Percentiles rank a stretch among this genome's conserved stretches.
phyloP scores from a whole-genome alignment of 2,797 vertebrate species.

The Corythornis leucogaster region DNA sequence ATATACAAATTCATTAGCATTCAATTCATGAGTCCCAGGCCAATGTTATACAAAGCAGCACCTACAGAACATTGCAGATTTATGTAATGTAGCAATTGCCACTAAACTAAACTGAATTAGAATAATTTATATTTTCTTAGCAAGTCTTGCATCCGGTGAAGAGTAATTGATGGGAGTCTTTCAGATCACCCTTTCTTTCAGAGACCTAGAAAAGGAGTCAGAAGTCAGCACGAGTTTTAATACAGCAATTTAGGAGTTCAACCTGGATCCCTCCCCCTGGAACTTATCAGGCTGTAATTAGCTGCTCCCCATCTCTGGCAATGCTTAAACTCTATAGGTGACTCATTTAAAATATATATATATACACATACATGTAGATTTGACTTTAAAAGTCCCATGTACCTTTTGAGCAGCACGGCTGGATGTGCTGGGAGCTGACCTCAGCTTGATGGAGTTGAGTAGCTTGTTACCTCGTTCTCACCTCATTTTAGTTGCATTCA shows the following conservation, averaged over 20 bases:
- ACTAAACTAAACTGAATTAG: neutral
- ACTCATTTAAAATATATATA: neutral
- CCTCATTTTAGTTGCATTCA: neutral
- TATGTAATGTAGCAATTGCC: neutral
- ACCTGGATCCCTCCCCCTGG: neutral
- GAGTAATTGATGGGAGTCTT: neutral
- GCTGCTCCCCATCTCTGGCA: neutral
- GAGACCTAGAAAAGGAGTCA: neutral
- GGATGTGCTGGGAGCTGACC: neutral
- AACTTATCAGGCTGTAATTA: neutral
- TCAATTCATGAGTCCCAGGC: neutral
- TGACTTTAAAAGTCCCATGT: neutral
- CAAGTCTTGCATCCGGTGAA: neutral
- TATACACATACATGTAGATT: fast-evolving
- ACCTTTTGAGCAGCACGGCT: neutral
- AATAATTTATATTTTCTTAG: neutral
- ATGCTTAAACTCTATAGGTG: neutral
- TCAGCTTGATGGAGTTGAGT: neutral
- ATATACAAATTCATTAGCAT: neutral
- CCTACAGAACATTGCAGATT: neutral
- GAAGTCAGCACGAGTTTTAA: neutral
- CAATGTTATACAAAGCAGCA: neutral
- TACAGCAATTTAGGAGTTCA: neutral
- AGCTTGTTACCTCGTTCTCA: neutral
- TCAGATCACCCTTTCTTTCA: neutral